These are phyloP conservation scores for Astyanax mexicanus DNA, from an alignment of 2,797 vertebrate genomes.

Conservation along the genomic window DNA sequence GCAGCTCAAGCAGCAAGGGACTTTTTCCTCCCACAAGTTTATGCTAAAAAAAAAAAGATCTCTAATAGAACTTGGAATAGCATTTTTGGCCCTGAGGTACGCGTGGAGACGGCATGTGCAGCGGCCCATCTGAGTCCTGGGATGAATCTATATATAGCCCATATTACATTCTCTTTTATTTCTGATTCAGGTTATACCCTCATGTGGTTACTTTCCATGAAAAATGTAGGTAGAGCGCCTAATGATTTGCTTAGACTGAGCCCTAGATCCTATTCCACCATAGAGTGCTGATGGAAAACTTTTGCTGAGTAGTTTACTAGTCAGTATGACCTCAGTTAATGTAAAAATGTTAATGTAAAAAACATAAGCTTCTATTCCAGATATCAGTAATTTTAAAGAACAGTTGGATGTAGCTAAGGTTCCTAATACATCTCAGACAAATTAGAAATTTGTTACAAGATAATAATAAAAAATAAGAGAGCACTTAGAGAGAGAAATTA, in stretches of 20 bases:
- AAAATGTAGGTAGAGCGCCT: conserved; percentile 11
- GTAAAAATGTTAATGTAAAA: conserved; percentile 28
- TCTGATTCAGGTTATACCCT: conserved; percentile 24
- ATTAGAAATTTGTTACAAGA: no score
- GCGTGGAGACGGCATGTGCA: neutral
- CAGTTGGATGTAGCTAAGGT: neutral
- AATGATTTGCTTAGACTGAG: conserved; percentile 21
- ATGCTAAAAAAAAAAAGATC: neutral
- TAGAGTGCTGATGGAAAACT: conserved; percentile 25
- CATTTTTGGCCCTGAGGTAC: conserved; percentile 2
- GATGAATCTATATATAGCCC: neutral
- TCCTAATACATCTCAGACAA: no score
- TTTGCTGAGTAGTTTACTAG: conserved; percentile 18
- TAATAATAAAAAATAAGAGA: no score
- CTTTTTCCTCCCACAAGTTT: neutral
- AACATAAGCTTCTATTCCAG: neutral
- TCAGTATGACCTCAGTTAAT: conserved; percentile 15
- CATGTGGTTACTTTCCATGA: conserved; percentile 26
- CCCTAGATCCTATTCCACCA: neutral
- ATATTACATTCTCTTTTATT: neutral
- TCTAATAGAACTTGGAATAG: neutral
- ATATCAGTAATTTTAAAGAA: no score
- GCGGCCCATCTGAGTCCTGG: neutral
- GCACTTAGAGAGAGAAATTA: no score
- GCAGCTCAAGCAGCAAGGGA: neutral